A percentile compares a stretch with the other conserved stretches of the same genome.
These are phyloP conservation scores for Drosophila fungiperda DNA, from an alignment of 2,888 invertebrate species.

Conservation along the genomic window DNA sequence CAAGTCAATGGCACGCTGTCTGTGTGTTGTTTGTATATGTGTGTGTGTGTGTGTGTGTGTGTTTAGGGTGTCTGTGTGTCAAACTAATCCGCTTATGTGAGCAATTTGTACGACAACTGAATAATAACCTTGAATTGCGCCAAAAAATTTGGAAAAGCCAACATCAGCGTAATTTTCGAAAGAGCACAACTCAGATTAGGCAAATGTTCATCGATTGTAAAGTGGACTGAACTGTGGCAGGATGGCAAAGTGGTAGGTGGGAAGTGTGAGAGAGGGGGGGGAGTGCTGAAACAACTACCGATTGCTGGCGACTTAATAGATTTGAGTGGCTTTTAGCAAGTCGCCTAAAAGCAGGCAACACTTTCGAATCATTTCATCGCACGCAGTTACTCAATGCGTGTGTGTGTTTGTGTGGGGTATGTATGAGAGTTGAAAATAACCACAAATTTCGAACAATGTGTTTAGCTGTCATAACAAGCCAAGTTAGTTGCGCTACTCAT, in stretches of 20 bases:
- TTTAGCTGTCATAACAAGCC: conserved; percentile 32
- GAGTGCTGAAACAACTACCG: not conserved
- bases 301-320: conserved; percentile 8
- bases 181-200: conserved; percentile 56
- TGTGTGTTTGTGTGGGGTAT: not conserved
- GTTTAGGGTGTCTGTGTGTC: conserved; percentile 22
- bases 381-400: not conserved
- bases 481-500: conserved; percentile 25
- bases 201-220: conserved; percentile 46
- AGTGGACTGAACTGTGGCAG: not conserved
- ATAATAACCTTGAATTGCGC: conserved; percentile 59
- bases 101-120: conserved; percentile 71
- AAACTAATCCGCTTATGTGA: conserved; percentile 70
- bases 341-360: conserved; percentile 52
- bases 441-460: conserved; percentile 1
- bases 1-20: conserved; percentile 22
- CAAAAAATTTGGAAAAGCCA: conserved; percentile 37
- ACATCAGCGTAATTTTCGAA: conserved; percentile 35
- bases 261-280: not conserved
- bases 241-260: not conserved
- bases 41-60: not conserved
- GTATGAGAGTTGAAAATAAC: not conserved
- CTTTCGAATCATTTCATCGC: conserved; percentile 37
- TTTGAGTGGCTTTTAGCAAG: conserved; percentile 17
- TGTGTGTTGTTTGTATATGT: not conserved